Evolutionary conservation across 1,140 invertebrate species (phyloP).

Genomic region (Neodiprion virginianus): DNA sequence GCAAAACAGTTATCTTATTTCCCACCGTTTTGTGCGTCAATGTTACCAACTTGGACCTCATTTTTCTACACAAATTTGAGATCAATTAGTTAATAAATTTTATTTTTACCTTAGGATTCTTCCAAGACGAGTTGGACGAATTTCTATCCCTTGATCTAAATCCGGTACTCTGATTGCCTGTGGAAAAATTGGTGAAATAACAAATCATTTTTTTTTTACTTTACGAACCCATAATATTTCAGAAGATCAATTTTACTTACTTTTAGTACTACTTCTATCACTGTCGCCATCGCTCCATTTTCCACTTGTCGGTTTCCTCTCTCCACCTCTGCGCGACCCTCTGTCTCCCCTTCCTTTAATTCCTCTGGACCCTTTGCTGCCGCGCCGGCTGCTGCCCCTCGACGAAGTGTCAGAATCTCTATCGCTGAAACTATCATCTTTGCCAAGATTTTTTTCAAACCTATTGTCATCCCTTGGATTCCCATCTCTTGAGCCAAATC

Average conservation of each 20-base stretch:
- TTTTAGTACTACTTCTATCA: conserved; percentile 21
- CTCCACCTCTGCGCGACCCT: conserved; percentile 21
- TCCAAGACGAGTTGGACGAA: background rate
- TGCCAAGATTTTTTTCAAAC: conserved; percentile 15
- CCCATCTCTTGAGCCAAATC: conserved; percentile 26
- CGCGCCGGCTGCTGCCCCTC: conserved; percentile 31
- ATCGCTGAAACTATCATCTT: conserved; percentile 35
- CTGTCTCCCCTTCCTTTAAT: conserved; percentile 23
- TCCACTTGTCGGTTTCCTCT: conserved; percentile 14
- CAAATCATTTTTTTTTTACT: background rate
- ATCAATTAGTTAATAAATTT: background rate
- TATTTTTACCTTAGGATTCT: background rate
- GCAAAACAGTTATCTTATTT: too few relatives aligned
- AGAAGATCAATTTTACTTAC: background rate
- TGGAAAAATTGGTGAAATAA: background rate
- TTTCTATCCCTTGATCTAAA: background rate
- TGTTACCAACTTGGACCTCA: too few relatives aligned
- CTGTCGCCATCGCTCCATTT: conserved; percentile 18
- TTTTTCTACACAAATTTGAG: too few relatives aligned
- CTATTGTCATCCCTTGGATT: conserved; percentile 20
- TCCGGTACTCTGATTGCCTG: background rate
- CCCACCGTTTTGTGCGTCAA: too few relatives aligned
- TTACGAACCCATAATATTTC: background rate
- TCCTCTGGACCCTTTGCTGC: conserved; percentile 24
- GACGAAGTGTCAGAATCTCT: conserved; percentile 47